Evolutionary conservation across 2,888 invertebrate genomes (phyloP), one percentile per base, ranked within the genome.

Genomic region (Cheiracanthium punctorium): DNA sequence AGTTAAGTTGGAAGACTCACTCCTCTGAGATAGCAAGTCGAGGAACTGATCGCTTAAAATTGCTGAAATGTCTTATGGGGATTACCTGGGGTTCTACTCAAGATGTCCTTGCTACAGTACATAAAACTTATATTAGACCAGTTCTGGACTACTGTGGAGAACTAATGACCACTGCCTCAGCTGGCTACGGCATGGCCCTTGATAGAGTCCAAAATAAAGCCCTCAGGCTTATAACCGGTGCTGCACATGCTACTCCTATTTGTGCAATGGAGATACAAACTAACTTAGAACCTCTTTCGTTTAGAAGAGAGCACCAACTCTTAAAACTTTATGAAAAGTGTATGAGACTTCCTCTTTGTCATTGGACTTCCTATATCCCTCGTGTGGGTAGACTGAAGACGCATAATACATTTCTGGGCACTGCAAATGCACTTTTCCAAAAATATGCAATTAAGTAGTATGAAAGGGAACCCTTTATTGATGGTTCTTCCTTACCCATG

Each of bases 121-220:
- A 71, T 41, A 71, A 71, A 24, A 71, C 24, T 41, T 71, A 64
- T 4, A 64, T 28, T 4, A 64, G 28, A 64, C 28, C 64, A 24
- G 28, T 64, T 64, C 28, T 64, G 64, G 28, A 64, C 7, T 64
- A 28, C n/a, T 24, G 28, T 24, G 64, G 28, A 24, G 28, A 64
- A n/a, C 64, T 64, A 0, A 64, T 64, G 8, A 12, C 64, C 5
- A 64, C 64, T 64, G 10, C 28, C 64, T 64, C 64, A 64, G 64
- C 24, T 28, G 28, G 28, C 1, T 24, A 1, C 1, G 0, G 28
- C 1, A 28, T 12, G 24, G 28, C 28, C 0, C 2, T 24, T 64
- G 64, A 64, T 28, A 24, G 24, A 28, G 28, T 64, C 28, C 64
- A 64, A 28, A 64, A 64, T 29, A 64, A 64, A n/a, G 64, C 64